phyloP scores from a whole-genome alignment of 2,113 vertebrate species.

The Microtus ochrogaster region DNA sequence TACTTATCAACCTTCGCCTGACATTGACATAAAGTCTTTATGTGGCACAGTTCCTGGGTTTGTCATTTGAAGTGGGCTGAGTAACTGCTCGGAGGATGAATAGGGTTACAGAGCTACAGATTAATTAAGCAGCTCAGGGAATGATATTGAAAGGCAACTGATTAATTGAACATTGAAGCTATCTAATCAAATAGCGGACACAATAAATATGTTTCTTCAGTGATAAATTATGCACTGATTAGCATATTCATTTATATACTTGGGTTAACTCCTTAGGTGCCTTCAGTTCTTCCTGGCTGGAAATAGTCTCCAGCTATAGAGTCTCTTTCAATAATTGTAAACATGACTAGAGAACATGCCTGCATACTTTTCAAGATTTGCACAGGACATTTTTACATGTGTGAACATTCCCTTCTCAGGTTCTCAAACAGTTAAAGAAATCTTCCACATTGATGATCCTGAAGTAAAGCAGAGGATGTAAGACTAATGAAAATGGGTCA shows the following conservation, averaged over 20 bases:
- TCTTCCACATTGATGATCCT: not conserved
- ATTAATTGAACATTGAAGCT: conserved; percentile 87
- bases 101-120: conserved; percentile 77
- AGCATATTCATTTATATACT: conserved; percentile 80
- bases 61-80: conserved; percentile 74
- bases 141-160: conserved; percentile 86
- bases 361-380: conserved; percentile 17
- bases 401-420: conserved; percentile 2
- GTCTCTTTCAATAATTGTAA: conserved; percentile 34
- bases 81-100: conserved; percentile 67
- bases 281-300: conserved; percentile 1
- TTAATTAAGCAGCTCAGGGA: conserved; percentile 86
- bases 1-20: conserved; percentile 84
- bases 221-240: conserved; percentile 82
- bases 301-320: conserved; percentile 6
- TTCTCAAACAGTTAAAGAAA: not conserved
- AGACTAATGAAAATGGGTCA: not conserved
- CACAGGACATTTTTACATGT: conserved; percentile 11
- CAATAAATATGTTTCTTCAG: conserved; percentile 85
- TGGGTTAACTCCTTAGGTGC: conserved; percentile 78
- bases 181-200: conserved; percentile 86
- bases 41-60: conserved; percentile 82
- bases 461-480: not conserved
- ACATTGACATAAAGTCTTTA: conserved; percentile 87
- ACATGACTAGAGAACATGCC: not conserved